Percentiles rank a stretch among this genome's conserved stretches.
These are phyloP conservation scores for Aphelinus atriplicis DNA, from an alignment of 1,140 invertebrate species.

Conservation along the genomic window DNA sequence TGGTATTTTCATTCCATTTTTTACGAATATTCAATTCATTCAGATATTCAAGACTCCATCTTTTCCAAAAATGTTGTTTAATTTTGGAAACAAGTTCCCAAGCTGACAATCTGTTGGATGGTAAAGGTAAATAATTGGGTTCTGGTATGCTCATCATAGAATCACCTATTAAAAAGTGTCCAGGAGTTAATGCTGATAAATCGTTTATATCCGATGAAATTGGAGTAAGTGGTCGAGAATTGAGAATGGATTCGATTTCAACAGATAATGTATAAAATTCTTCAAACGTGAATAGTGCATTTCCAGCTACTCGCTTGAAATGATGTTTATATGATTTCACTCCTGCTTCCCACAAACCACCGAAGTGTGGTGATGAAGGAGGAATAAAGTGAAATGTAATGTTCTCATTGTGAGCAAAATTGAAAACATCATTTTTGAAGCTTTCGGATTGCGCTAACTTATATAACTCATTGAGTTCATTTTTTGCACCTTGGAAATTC, in stretches of 20 bases:
- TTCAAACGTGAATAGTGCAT: not conserved
- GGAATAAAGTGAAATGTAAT: constrained; percentile 12
- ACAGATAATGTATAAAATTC: constrained; percentile 4
- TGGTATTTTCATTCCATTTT: constrained; percentile 43
- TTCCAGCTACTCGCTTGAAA: constrained; percentile 4
- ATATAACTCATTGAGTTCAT: constrained; percentile 4
- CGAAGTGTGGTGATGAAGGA: constrained; percentile 11
- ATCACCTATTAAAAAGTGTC: constrained; percentile 48
- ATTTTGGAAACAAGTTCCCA: constrained; percentile 47
- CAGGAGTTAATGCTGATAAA: constrained; percentile 39
- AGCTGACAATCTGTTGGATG: constrained; percentile 39
- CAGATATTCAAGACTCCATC: constrained; percentile 54
- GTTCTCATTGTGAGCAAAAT: not conserved
- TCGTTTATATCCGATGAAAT: constrained; percentile 40
- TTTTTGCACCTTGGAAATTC: constrained; percentile 2
- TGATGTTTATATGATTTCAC: constrained; percentile 20
- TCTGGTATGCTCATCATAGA: constrained; percentile 35
- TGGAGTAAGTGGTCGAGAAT: constrained; percentile 47
- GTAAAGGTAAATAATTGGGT: constrained; percentile 9
- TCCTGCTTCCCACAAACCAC: constrained; percentile 25
- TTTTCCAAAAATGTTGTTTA: constrained; percentile 50
- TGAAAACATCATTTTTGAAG: not conserved
- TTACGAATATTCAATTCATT: constrained; percentile 41
- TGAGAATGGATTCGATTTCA: constrained; percentile 52
- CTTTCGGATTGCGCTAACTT: not conserved